A percentile compares a stretch with the other conserved stretches of the same genome.
Conservation (phyloP, 2,113 vertebrate species). For the Picathartes gymnocephalus region DNA sequence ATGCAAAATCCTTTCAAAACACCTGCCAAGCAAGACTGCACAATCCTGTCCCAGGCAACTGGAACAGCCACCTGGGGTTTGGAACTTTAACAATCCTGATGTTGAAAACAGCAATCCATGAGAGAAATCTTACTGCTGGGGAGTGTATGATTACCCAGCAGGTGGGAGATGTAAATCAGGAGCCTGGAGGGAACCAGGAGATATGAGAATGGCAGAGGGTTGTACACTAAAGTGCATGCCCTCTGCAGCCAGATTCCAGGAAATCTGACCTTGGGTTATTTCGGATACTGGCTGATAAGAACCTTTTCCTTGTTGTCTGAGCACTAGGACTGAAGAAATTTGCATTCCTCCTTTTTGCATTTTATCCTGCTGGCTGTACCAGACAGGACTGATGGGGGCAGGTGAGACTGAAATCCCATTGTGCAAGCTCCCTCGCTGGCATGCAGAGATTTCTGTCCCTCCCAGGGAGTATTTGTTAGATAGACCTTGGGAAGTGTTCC, state of each 20-base stretch:
- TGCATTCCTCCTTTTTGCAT: neutral
- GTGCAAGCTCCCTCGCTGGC: neutral
- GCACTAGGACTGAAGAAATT: neutral
- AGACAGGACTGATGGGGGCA: neutral
- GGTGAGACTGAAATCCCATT: neutral
- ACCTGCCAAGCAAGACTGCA: neutral
- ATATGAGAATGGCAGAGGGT: neutral
- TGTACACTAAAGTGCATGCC: neutral
- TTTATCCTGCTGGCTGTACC: neutral
- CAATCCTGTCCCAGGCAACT: neutral
- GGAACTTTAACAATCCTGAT: neutral
- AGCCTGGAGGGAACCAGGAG: constrained; percentile 1
- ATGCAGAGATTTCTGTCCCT: neutral
- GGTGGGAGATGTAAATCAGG: constrained; percentile 41
- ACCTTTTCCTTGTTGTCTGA: neutral
- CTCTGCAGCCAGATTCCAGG: neutral
- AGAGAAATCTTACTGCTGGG: neutral
- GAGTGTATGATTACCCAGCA: neutral
- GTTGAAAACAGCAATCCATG: neutral
- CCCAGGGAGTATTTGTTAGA: neutral
- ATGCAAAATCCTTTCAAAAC: neutral
- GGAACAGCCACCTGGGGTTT: neutral
- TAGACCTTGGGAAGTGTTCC: neutral
- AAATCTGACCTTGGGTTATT: constrained; percentile 37
- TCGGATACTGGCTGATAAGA: constrained; percentile 3